Conservation (phyloP, 1,140 invertebrate species). For the Eubasilissa regina region DNA sequence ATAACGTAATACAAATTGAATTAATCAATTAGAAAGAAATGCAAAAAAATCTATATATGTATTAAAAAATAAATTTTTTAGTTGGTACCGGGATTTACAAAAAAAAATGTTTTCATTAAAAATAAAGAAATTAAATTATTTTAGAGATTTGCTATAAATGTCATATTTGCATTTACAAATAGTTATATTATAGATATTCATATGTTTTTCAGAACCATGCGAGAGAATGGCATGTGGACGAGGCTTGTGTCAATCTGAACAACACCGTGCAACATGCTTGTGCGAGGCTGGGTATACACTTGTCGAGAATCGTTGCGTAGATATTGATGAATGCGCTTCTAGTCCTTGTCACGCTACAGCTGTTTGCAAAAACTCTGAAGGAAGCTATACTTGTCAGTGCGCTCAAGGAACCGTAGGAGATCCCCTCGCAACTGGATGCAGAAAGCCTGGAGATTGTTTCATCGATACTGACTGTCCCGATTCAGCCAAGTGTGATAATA, state of each 20-base stretch:
- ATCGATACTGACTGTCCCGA: constrained; percentile 85
- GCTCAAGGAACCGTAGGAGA: constrained; percentile 87
- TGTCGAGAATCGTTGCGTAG: constrained; percentile 80
- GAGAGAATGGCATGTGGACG: constrained; percentile 82
- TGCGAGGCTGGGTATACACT: constrained; percentile 84
- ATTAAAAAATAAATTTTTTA: too few species aligned
- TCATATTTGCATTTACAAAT: too few species aligned
- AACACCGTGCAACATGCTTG: constrained; percentile 81
- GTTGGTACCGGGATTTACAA: too few species aligned
- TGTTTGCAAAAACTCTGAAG: constrained; percentile 83
- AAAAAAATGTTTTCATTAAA: too few species aligned
- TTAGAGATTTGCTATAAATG: too few species aligned
- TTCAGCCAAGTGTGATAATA: constrained; percentile 83
- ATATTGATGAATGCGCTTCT: constrained; percentile 86
- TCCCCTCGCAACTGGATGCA: constrained; percentile 77
- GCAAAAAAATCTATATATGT: too few species aligned
- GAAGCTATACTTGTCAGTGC: constrained; percentile 84
- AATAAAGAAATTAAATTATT: too few species aligned
- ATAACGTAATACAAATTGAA: too few species aligned
- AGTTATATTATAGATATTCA: too few species aligned
- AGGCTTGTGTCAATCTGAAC: constrained; percentile 79
- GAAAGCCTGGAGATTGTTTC: constrained; percentile 85
- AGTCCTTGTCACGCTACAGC: constrained; percentile 86
- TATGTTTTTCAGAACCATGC: constrained; percentile 80
- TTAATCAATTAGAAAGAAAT: too few species aligned